These are phyloP conservation scores for Drosophila takahashii DNA, from an alignment of 1,140 invertebrate genomes.

Conservation along the genomic window DNA sequence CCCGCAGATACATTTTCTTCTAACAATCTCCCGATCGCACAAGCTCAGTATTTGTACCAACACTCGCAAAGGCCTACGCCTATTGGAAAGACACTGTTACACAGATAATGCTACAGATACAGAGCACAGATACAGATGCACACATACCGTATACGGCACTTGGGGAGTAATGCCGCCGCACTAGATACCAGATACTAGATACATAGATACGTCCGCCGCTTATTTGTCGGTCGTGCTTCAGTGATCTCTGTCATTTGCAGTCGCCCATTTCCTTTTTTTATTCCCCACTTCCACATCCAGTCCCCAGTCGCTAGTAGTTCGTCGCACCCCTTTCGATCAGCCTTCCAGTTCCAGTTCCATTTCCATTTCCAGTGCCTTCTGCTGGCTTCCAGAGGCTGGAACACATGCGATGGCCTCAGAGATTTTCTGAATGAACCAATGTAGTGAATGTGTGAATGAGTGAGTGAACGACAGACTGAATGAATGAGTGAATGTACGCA, in stretches of 20 bases:
- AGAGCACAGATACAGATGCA: conserved; percentile 16
- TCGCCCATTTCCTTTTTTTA: conserved; percentile 81
- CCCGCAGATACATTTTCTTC: conserved; percentile 11
- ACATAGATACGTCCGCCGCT: conserved; percentile 68
- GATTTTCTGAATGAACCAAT: conserved; percentile 51
- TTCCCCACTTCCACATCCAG: conserved; percentile 58
- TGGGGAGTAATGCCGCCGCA: conserved; percentile 55
- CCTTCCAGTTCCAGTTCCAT: conserved; percentile 39
- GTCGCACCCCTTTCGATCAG: conserved; percentile 62
- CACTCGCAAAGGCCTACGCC: conserved; percentile 9
- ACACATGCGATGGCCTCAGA: conserved; percentile 42
- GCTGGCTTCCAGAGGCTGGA: conserved; percentile 54
- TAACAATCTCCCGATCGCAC: conserved; percentile 22
- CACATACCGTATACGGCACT: conserved; percentile 10
- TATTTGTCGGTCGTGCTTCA: conserved; percentile 76
- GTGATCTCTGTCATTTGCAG: conserved; percentile 81
- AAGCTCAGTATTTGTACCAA: conserved; percentile 6
- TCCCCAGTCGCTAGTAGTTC: conserved; percentile 21
- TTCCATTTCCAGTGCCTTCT: conserved; percentile 45
- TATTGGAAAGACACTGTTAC: conserved; percentile 32
- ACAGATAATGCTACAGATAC: conserved; percentile 15
- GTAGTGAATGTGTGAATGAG: conserved; percentile 21
- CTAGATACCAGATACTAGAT: conserved; percentile 58
- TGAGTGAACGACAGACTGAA: conserved; percentile 1
- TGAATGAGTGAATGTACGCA: conserved; percentile 15